Evolutionary conservation across 2,113 vertebrate genomes (phyloP).

Genomic region (Muntiacus reevesi): DNA sequence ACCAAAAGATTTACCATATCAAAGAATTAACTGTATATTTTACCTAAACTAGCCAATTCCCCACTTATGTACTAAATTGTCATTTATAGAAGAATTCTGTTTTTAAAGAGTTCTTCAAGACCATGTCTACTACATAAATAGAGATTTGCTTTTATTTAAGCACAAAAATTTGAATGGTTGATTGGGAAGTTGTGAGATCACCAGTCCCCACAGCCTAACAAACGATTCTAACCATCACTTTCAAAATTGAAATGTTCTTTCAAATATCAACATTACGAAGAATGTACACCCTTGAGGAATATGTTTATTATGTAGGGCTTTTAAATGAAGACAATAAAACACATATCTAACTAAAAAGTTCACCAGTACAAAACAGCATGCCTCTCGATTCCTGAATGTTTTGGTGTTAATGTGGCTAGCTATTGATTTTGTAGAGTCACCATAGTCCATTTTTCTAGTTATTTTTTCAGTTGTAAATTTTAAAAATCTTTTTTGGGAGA

Average conservation of each 20-base stretch:
- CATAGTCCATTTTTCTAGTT: background rate
- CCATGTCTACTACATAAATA: background rate
- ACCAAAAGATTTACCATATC: background rate
- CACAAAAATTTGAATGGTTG: background rate
- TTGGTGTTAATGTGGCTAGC: background rate
- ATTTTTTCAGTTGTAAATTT: background rate
- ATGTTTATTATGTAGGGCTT: background rate
- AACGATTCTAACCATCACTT: background rate
- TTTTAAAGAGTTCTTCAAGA: background rate
- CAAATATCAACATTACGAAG: background rate
- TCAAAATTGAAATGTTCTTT: background rate
- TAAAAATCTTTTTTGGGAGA: background rate
- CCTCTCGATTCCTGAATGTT: background rate
- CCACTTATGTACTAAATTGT: background rate
- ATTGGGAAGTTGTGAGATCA: background rate
- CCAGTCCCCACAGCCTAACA: background rate
- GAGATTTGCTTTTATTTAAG: slow-evolving; percentile 13
- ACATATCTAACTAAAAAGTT: background rate
- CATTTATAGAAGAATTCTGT: background rate
- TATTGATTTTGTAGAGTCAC: background rate
- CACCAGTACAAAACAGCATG: background rate
- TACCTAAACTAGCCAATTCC: background rate
- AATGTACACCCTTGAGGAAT: background rate
- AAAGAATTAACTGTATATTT: background rate
- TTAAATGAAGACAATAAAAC: slow-evolving; percentile 11